Base-by-base conservation (phyloP, 1,140 invertebrate genomes). In the Eumaeus atala region DNA sequence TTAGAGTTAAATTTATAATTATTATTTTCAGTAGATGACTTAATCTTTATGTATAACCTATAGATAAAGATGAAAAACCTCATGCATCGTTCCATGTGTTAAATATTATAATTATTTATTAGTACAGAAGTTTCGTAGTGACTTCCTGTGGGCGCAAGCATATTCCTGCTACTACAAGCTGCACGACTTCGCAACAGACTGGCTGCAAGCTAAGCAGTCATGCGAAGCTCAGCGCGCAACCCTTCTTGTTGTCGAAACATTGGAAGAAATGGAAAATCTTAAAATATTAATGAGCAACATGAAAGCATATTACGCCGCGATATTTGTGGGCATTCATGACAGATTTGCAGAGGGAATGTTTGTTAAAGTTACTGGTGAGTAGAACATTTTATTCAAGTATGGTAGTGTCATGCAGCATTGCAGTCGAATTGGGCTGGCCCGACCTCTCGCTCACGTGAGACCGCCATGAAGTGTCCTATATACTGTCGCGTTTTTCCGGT, bases 231-330 rank as follows among this genome's bases (percentile, higher is more conserved):
- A 79, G 62, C 72, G 74, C 7, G 74, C 74, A 6, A 66, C 64
- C 9, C 64, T 79, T 2, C 64, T 79, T n/a, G 63, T 75, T 16
- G 72, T 74, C 6, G 63, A 67, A 34, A 64, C 61, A 16, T 54
- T 79, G n/a, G 70, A 75, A 35, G 76, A 79, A 65, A 70, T 79
- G 58, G 76, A 79, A 59, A 77, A 75, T 54, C 58, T 79, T 5
- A 77, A 79, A 66, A 54, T 79, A 10, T 66, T 79, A 0, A 74
- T 79, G 37, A 77, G 74, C 36, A 79, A 79, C 42, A 77, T 79
- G 76, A 79, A 77, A 51, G 69, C 76, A 3, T 67, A 79, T 48
- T 79, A 72, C 28, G 71, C 69, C 1, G 72, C 67, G 16, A 72
- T 80, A 48, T 80, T 76, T 58, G 66, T 80, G 36, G 74, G 74